Percentiles rank a stretch among this genome's conserved stretches.
Conservation (phyloP, 2,888 invertebrate species). For the Cataglyphis rosenhaueri region DNA sequence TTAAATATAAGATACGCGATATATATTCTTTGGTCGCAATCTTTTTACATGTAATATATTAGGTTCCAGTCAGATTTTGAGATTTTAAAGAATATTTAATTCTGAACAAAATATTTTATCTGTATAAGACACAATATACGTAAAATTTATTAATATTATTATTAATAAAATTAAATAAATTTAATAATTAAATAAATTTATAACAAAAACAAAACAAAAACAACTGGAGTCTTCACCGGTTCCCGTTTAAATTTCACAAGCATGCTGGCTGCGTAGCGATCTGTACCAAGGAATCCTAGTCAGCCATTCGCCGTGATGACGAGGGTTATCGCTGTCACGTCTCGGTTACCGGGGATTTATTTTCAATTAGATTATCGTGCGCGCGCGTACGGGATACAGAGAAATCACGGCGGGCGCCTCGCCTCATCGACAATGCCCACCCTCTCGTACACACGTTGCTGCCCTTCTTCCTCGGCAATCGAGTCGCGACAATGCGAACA, state of each 20-base stretch:
- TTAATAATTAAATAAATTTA: too few relatives aligned
- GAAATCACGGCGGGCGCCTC: slow-evolving; percentile 72
- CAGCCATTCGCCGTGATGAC: not conserved
- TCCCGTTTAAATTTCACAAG: not conserved
- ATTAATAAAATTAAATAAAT: too few relatives aligned
- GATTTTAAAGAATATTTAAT: too few relatives aligned
- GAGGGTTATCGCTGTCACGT: slow-evolving; percentile 31
- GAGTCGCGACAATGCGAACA: slow-evolving; percentile 83
- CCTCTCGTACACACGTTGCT: slow-evolving; percentile 26
- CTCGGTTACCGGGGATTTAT: slow-evolving; percentile 67
- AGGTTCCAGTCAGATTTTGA: too few relatives aligned
- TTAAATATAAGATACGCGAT: too few relatives aligned
- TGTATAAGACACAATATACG: too few relatives aligned
- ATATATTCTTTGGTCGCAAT: too few relatives aligned
- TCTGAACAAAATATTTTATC: too few relatives aligned
- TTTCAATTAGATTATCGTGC: slow-evolving; percentile 80
- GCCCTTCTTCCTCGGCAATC: slow-evolving; percentile 73
- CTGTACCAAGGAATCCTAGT: not conserved
- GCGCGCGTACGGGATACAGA: slow-evolving; percentile 59
- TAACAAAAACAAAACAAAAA: too few relatives aligned
- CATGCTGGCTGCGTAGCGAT: not conserved
- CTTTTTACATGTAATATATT: too few relatives aligned
- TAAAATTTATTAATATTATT: too few relatives aligned
- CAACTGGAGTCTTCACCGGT: not conserved
- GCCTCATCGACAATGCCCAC: slow-evolving; percentile 58